A percentile compares a stretch with the other conserved stretches of the same genome.
Conservation (phyloP, 2,888 invertebrate genomes). For the Carterocephalus palaemon region DNA sequence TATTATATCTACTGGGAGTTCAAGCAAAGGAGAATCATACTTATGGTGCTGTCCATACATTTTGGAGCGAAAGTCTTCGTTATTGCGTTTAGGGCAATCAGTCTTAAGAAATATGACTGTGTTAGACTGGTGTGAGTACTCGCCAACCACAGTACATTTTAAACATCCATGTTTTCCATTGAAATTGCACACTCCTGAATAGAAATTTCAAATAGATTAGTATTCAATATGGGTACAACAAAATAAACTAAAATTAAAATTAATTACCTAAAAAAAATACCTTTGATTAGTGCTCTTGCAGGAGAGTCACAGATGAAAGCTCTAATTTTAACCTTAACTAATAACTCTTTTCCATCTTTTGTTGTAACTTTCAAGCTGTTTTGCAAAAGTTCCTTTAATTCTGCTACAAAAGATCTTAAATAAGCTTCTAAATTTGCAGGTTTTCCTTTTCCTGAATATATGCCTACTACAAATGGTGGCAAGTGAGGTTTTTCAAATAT, state of each 20-base stretch:
- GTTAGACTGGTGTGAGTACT: no score
- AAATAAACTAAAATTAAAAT: not conserved
- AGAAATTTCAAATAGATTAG: not conserved
- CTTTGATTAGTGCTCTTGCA: slow-evolving; percentile 25
- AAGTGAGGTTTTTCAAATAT: slow-evolving; percentile 22
- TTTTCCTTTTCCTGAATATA: slow-evolving; percentile 22
- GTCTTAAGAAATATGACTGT: slow-evolving; percentile 8
- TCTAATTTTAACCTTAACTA: no score
- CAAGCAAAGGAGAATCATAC: slow-evolving; percentile 21
- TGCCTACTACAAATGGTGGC: slow-evolving; percentile 20
- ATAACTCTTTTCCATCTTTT: not conserved
- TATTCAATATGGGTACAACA: not conserved
- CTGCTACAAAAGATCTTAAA: slow-evolving; percentile 18
- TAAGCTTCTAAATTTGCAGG: slow-evolving; percentile 15
- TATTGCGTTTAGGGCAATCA: slow-evolving; percentile 5
- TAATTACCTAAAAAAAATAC: slow-evolving; percentile 13
- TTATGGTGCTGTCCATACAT: slow-evolving; percentile 24
- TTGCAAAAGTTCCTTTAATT: slow-evolving; percentile 14
- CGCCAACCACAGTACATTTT: no score
- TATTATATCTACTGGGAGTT: slow-evolving; percentile 31
- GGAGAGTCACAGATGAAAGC: slow-evolving; percentile 26
- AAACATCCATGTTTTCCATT: slow-evolving; percentile 12
- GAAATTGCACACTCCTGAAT: slow-evolving; percentile 4
- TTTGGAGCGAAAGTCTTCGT: slow-evolving; percentile 18
- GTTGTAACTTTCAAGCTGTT: not conserved